Evolutionary conservation across 1,140 invertebrate genomes (phyloP), one percentile per base, ranked within the genome.

Genomic region (Choristoneura fumiferana): DNA sequence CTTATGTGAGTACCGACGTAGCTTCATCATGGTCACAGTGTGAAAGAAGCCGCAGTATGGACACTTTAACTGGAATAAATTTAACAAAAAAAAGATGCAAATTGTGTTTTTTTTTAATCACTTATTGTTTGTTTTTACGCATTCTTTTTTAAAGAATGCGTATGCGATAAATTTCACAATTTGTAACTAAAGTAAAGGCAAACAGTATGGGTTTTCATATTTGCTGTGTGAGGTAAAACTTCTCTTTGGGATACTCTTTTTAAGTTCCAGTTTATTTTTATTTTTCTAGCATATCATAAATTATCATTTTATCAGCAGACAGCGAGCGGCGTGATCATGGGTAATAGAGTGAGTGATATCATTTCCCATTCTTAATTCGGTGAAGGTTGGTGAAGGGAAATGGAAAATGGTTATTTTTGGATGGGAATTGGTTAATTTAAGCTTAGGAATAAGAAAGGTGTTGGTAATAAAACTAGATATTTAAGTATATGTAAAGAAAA

Each of bases 331-430:
- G 68, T 69, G 57, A 61, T 70, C 59, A 67, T 67, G 64, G 76
- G 80, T 83, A 78, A 78, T 72, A 67, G 69, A 45, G 67, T 65
- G 74, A 76, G 85, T 85, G 85, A 84, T 74, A 85, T 79, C 81
- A 82, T 79, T 78, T 74, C 62, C 63, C 76, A 84, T 84, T 84
- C 65, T 74, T 82, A 85, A 82, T 81, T 67, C 18, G 84, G 82
- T 78, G 67, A 66, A 56, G 67, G 68, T 39, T 53, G 83, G 81
- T 86, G 74, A 76, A 58, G 72, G 78, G 17, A 35, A 54, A 34
- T 33, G 57, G 61, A 49, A 29, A 54, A 54, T 56, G 57, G 54
- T 60, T 13, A 37, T 45, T 56, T 34, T 54, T 52, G 52, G 39
- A 38, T 29, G 38, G 8, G 53, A 18, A 36, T 54, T 37, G 17